Percentiles rank a stretch among this genome's conserved stretches.
Evolutionary conservation across 2,113 vertebrate species (phyloP).

Genomic region (Acanthisitta chloris): DNA sequence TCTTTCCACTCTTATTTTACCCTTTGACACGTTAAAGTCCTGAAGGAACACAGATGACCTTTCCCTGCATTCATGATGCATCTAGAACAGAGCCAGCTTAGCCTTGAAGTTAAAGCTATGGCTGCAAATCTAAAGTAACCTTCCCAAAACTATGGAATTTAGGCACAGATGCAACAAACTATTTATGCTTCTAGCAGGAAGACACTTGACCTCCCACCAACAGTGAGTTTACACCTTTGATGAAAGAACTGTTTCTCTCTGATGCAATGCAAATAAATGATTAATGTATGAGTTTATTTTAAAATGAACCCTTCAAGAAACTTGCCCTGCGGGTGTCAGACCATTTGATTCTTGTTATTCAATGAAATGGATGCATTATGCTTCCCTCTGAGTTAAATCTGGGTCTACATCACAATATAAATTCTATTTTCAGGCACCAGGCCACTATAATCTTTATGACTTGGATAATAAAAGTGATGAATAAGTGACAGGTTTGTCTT

Average conservation of each 20-base stretch:
- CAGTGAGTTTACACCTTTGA: neutral
- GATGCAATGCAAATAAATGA: conserved; percentile 5
- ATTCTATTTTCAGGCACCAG: neutral
- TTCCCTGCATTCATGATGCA: neutral
- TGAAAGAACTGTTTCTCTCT: neutral
- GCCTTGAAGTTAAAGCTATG: neutral
- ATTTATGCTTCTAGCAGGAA: neutral
- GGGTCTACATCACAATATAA: neutral
- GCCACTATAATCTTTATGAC: neutral
- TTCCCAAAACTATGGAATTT: neutral
- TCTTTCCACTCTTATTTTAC: neutral
- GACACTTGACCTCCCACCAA: neutral
- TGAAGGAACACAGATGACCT: neutral
- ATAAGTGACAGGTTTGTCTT: conserved; percentile 3
- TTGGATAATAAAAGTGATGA: neutral
- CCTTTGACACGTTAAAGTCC: neutral
- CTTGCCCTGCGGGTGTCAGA: neutral
- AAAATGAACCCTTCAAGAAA: conserved; percentile 4
- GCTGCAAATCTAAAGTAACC: neutral
- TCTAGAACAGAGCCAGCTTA: neutral
- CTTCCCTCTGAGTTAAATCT: conserved; percentile 4
- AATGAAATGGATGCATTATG: neutral
- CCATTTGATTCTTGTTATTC: neutral
- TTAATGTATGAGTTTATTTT: neutral
- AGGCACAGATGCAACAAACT: neutral